Base-by-base conservation (phyloP, 1,140 invertebrate genomes). In the Plutomurus gul region DNA sequence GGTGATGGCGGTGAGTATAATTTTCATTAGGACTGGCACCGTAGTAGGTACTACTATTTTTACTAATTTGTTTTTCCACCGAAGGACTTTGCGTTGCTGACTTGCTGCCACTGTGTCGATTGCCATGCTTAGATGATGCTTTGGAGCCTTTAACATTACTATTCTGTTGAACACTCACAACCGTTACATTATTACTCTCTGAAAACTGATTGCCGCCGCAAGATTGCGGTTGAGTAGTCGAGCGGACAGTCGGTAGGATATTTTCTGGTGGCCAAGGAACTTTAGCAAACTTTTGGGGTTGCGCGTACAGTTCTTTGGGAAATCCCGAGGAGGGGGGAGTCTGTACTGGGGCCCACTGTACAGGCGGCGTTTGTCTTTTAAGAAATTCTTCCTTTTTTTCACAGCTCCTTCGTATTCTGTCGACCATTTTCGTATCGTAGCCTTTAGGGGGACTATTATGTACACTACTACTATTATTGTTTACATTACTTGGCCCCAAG, bases 361-460 rank as follows among this genome's bases (percentile, higher is more conserved):
- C 90, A 56, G 90, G 90, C 82, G 91, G 89, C 82, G 89, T 91
- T 1, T 93, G 93, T 75, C 93, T 88, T 82, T 91, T 90, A 36
- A 96, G 87, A 85, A 96, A 96, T 82, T 95, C 94, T 86, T 95
- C 93, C 84, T 95, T 96, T 84, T 95, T 93, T 83, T 95, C 93
- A 82, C 92, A 90, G 84, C 92, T 95, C 85, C 93, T 94, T 72
- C 92, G 89, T 82, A 95, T 90, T 85, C 93, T 89, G 49, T 84
- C 83, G 1, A 51, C 81, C 33, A 84, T 82, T 74, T 80, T 81
- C 11, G 43, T 51, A 51, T 82, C 82, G 40, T 83, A 82, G 20
- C 81, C 81, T 70, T 75, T 74, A 25, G 49, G 25, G 43, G 49
- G 40, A 27, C 76, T 46, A 27, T 36, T 43, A 18, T 70, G 33